Conservation (phyloP, 92 coral and sea anemone genomes). For the Montipora capitata region DNA sequence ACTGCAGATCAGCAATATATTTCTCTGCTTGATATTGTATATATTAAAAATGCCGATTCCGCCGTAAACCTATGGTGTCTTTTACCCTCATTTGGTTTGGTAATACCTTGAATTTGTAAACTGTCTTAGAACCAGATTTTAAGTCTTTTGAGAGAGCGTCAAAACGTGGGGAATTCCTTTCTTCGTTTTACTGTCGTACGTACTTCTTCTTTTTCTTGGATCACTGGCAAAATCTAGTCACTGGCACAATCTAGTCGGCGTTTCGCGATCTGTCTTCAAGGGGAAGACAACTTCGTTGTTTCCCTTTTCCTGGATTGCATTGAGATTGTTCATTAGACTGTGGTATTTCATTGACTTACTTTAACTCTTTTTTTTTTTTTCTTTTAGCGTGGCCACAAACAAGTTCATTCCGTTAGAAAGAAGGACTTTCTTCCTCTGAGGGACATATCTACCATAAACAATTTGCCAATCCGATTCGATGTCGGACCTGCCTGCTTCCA, state of each 20-base stretch:
- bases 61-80: too few species aligned
- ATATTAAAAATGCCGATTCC: too few species aligned
- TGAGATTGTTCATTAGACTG: neutral
- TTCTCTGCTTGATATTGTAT: too few species aligned
- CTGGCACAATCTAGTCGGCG: too few species aligned
- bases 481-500: constrained; percentile 64
- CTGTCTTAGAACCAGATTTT: neutral
- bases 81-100: too few species aligned
- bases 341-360: neutral
- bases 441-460: constrained; percentile 41
- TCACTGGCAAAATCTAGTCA: neutral
- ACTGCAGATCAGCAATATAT: too few species aligned
- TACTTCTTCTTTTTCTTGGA: neutral
- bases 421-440: constrained; percentile 57
- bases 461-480: constrained; percentile 40
- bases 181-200: too few species aligned
- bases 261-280: neutral
- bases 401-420: constrained; percentile 40
- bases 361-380: neutral
- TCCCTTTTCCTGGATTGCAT: too few species aligned
- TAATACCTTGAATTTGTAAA: neutral
- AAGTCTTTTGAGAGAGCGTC: too few species aligned
- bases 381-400: constrained; percentile 39
- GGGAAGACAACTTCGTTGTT: neutral
- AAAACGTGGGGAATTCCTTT: too few species aligned